Conservation (phyloP, 2,888 invertebrate genomes). For the Hoplodrina ambigua region DNA sequence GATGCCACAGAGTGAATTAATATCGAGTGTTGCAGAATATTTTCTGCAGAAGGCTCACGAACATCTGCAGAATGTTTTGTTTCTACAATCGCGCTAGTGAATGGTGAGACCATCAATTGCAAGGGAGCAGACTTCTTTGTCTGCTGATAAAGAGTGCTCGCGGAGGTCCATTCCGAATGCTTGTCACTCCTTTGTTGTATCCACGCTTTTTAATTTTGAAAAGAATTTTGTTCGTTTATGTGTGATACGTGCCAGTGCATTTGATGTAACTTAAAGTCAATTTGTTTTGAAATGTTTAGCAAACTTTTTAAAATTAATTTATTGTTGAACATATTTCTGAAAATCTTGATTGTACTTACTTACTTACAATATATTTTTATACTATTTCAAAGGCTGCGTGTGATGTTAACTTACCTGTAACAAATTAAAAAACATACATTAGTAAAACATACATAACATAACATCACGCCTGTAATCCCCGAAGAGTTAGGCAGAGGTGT, state of each 20-base stretch:
- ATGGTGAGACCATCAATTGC: constrained; percentile 75
- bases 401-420: constrained; percentile 51
- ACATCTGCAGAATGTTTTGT: constrained; percentile 70
- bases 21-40: constrained; percentile 58
- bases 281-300: constrained; percentile 18
- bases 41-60: constrained; percentile 54
- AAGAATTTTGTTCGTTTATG: constrained; percentile 47
- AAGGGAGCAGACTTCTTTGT: constrained; percentile 73
- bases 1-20: constrained; percentile 53
- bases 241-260: constrained; percentile 29
- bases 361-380: constrained; percentile 21
- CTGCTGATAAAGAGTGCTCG: constrained; percentile 67
- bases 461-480: too few relatives aligned
- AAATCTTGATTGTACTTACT: constrained; percentile 19
- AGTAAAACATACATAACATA: constrained; percentile 5
- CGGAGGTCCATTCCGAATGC: constrained; percentile 66
- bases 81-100: constrained; percentile 63
- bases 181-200: constrained; percentile 65
- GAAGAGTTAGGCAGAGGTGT: too few relatives aligned
- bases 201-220: constrained; percentile 57
- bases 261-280: constrained; percentile 23
- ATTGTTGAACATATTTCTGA: neutral
- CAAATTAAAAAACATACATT: constrained; percentile 18
- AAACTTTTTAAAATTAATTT: neutral
- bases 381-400: neutral